A percentile compares a stretch with the other conserved stretches of the same genome.
Conservation (phyloP, 2,888 invertebrate genomes). For the Norana najaformis region DNA sequence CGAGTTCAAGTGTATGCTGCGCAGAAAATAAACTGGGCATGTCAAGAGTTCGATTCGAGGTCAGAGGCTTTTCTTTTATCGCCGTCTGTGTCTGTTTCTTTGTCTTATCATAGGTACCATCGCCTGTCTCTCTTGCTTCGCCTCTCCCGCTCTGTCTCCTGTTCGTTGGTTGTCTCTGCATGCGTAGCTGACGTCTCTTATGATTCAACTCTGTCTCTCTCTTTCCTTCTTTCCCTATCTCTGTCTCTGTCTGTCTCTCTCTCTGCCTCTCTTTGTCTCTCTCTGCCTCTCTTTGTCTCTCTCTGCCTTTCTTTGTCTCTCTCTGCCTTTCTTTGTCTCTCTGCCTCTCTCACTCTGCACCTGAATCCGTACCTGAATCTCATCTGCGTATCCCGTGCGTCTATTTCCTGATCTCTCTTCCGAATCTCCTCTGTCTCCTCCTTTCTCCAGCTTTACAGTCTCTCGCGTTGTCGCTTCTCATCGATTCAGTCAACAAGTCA, state of each 20-base stretch:
- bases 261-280: conserved; percentile 33
- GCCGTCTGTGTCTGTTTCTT: neutral
- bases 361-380: neutral
- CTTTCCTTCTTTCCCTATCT: conserved; percentile 38
- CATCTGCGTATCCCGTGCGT: neutral
- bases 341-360: neutral
- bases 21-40: neutral
- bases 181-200: too few relatives aligned
- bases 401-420: neutral
- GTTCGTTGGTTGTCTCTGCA: too few relatives aligned
- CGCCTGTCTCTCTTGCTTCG: conserved; percentile 39
- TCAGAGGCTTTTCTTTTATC: neutral
- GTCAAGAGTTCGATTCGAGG: neutral
- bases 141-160: conserved; percentile 38
- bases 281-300: conserved; percentile 20
- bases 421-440: neutral
- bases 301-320: conserved; percentile 28
- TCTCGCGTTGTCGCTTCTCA: neutral
- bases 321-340: neutral
- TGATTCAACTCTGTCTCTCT: conserved; percentile 40
- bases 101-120: conserved; percentile 34
- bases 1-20: neutral
- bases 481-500: neutral
- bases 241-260: neutral
- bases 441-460: neutral